These are phyloP conservation scores for Microctonus aethiopoides DNA, from an alignment of 2,888 invertebrate species.

Conservation along the genomic window DNA sequence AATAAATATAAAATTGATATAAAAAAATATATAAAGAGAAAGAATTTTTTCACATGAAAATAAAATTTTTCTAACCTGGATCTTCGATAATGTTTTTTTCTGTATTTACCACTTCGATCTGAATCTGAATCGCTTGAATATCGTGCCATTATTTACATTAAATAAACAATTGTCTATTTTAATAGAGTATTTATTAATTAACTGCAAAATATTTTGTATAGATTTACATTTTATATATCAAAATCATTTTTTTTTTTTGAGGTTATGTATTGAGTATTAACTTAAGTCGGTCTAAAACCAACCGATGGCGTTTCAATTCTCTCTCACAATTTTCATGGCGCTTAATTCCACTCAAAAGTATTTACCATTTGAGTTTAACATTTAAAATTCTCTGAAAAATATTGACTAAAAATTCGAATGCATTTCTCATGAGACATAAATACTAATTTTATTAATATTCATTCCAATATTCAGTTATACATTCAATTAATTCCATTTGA, in stretches of 20 bases:
- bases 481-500: no score
- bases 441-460: no score
- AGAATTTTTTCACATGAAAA: neutral
- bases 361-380: neutral
- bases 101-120: slow-evolving; percentile 57
- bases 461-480: no score
- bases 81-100: slow-evolving; percentile 54
- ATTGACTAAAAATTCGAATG: neutral
- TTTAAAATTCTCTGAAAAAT: neutral
- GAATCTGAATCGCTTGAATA: slow-evolving; percentile 64
- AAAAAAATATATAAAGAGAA: neutral
- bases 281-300: neutral
- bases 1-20: neutral
- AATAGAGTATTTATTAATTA: neutral
- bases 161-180: neutral
- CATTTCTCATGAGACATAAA: no score
- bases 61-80: slow-evolving; percentile 1
- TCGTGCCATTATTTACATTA: slow-evolving; percentile 52
- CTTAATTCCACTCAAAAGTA: neutral
- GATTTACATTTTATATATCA: neutral
- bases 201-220: neutral
- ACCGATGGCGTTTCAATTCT: neutral
- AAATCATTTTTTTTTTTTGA: neutral
- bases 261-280: neutral
- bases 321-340: neutral